A percentile compares a stretch with the other conserved stretches of the same genome.
Evolutionary conservation across 1,140 invertebrate genomes (phyloP).

Genomic region (honey bee (Apis mellifera)): Amel_HAv3.1 CM009942.2:5082001-5082500

Average conservation of each 20-base stretch:
- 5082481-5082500: slow-evolving; percentile 6
- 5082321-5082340: slow-evolving; percentile 47
- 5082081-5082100: neutral
- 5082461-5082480: slow-evolving; percentile 30
- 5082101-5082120: slow-evolving; percentile 29
- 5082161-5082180: slow-evolving; percentile 58
- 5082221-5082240: slow-evolving; percentile 17
- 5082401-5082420: neutral
- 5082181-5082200: slow-evolving; percentile 52
- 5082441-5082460: slow-evolving; percentile 7
- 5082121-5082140: slow-evolving; percentile 20
- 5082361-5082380: no score
- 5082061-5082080: neutral
- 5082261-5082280: slow-evolving; percentile 66
- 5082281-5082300: slow-evolving; percentile 67
- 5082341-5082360: slow-evolving; percentile 5
- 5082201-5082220: slow-evolving; percentile 54
- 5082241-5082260: slow-evolving; percentile 54
- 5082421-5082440: neutral
- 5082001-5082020: no score
- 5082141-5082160: slow-evolving; percentile 24
- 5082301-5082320: slow-evolving; percentile 52
- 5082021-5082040: no score
- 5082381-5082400: slow-evolving; percentile 28
- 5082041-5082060: neutral